Conservation (phyloP, 2,113 vertebrate genomes). For the Mustela nigripes region DNA sequence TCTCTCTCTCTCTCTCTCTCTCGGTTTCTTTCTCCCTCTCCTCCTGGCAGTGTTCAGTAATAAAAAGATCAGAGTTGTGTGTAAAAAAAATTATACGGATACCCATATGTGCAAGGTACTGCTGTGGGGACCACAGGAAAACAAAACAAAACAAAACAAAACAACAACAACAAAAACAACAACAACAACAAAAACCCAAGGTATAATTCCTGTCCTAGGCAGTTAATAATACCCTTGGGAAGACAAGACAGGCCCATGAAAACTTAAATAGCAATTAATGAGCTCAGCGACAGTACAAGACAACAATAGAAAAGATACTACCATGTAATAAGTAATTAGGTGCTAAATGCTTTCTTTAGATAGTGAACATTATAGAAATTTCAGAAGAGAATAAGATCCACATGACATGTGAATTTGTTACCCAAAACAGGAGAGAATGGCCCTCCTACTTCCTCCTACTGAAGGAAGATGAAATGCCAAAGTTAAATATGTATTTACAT, state of each 20-base stretch:
- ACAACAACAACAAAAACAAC: not conserved
- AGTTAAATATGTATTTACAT: slow-evolving; percentile 68
- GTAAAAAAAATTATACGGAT: not conserved
- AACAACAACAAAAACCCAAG: not conserved
- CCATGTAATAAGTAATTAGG: slow-evolving; percentile 49
- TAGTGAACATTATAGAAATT: slow-evolving; percentile 29
- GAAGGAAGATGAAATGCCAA: slow-evolving; percentile 42
- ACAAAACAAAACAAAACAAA: not conserved
- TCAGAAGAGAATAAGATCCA: slow-evolving; percentile 26
- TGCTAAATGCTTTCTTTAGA: slow-evolving; percentile 62
- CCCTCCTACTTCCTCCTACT: slow-evolving; percentile 6
- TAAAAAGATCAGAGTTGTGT: not conserved
- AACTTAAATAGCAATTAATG: slow-evolving; percentile 70
- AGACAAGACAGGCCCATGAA: slow-evolving; percentile 47
- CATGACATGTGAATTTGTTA: not conserved
- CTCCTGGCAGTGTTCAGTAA: slow-evolving; percentile 5
- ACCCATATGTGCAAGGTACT: not conserved
- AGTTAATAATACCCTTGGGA: slow-evolving; percentile 53
- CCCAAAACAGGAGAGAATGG: slow-evolving; percentile 50
- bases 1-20: no score
- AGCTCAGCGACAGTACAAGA: slow-evolving; percentile 56
- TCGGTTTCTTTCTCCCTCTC: not conserved
- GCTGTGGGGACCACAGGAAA: not conserved
- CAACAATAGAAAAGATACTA: slow-evolving; percentile 61
- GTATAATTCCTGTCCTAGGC: not conserved